Evolutionary conservation across 2,888 invertebrate species (phyloP), one percentile per base, ranked within the genome.

Genomic region (Caenorhabditis sp.): DNA sequence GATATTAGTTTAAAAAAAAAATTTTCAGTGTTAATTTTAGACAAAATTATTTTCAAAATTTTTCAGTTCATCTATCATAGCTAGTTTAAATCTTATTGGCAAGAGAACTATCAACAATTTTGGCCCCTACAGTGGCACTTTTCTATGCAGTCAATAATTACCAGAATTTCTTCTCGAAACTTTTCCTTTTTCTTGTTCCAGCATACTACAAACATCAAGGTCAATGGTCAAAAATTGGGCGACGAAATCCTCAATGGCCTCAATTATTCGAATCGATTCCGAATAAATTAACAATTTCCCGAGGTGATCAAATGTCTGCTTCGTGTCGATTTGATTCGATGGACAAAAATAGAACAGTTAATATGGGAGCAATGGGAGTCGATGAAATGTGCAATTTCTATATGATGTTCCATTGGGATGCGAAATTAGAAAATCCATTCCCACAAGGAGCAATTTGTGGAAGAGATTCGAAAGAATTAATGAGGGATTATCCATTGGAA

Each of bases 161-260:
- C n/a, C n/a, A n/a, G n/a, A n/a, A n/a, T n/a, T n/a, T n/a, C n/a
- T n/a, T n/a, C n/a, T n/a, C n/a, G n/a, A n/a, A n/a, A n/a, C n/a
- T n/a, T n/a, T 31, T 31, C 31, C 31, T 10, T 31, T 10, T 4
- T 31, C 4, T 10, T 43, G n/a, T 43, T 43, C 7, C 43, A 7
- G 87, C 89, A 3, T 90, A 88, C 38, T 89, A 89, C 70, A 84
- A 86, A 49, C 87, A 87, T 66, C 84, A 87, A 62, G 73, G 83
- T 12, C 67, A 82, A 27, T 89, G 88, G 85, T 84, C 80, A 2
- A 78, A 85, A 71, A 81, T 91, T 65, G 90, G 90, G 20, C 91
- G 90, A 82, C 90, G 91, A 54, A 91, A 91, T 84, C 91, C 91
- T 1, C 91, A 91, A 78, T 91, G 91, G 91, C 91, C 91, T 0